Percentiles rank a stretch among this genome's conserved stretches.
phyloP scores from a whole-genome alignment of 2,113 vertebrate species.

The Cephalopterus ornatus region DNA sequence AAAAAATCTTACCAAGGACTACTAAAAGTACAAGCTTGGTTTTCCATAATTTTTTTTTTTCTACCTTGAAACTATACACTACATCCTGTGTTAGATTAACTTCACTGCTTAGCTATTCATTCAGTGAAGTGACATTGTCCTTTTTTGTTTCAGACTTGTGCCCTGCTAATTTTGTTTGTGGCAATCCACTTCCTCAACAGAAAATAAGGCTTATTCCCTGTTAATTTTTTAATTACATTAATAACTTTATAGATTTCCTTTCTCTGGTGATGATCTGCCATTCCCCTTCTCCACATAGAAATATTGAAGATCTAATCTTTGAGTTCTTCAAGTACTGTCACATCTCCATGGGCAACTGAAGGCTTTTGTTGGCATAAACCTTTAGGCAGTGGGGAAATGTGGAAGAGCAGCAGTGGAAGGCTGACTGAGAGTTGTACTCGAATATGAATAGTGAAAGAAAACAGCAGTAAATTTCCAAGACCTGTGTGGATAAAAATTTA shows the following conservation, averaged over 20 bases:
- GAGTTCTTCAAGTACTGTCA: background rate
- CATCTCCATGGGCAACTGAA: background rate
- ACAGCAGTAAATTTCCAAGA: background rate
- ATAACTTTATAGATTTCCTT: background rate
- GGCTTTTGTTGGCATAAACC: background rate
- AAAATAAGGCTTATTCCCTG: background rate
- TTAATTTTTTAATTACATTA: background rate
- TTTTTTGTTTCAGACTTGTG: background rate
- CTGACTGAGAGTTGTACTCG: background rate
- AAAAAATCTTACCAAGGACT: background rate
- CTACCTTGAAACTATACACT: background rate
- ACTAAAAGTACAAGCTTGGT: background rate
- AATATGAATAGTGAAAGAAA: background rate
- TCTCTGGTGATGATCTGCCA: background rate
- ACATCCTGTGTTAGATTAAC: background rate
- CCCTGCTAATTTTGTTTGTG: background rate
- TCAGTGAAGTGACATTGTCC: background rate
- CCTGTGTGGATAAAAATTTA: background rate
- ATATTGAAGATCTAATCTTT: background rate
- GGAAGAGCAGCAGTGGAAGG: background rate
- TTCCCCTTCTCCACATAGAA: accelerated
- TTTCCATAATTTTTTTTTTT: background rate
- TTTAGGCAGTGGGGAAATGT: background rate
- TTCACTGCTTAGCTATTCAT: background rate
- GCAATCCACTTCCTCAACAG: background rate